A percentile compares a stretch with the other conserved stretches of the same genome.
Evolutionary conservation across 2,888 invertebrate genomes (phyloP).

Genomic region (Lasius platythorax): DNA sequence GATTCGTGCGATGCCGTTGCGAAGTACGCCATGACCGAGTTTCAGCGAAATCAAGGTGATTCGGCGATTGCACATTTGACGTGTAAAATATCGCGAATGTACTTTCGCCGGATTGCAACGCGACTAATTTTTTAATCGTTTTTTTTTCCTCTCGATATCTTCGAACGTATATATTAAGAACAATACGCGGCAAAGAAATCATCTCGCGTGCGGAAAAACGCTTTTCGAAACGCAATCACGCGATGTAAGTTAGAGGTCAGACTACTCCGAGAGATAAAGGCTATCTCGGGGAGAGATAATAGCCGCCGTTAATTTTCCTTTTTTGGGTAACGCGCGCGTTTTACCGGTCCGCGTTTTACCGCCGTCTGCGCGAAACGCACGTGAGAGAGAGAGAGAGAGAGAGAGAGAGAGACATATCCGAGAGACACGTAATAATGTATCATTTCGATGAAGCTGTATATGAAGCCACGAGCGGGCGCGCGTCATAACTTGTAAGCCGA

Average conservation of each 20-base stretch:
- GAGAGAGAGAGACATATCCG: conserved; percentile 28
- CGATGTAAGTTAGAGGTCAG: not conserved
- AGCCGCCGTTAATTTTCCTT: conserved; percentile 33
- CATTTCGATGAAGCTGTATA: conserved; percentile 36
- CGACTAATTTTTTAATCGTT: conserved; percentile 21
- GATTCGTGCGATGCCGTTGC: not conserved
- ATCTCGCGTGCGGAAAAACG: not conserved
- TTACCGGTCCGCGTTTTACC: conserved; percentile 12
- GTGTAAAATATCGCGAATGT: not conserved
- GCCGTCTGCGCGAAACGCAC: not conserved
- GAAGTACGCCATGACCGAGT: not conserved
- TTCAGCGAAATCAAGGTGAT: conserved; percentile 15
- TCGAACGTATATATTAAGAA: conserved; percentile 1
- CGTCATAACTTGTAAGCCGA: conserved; percentile 49
- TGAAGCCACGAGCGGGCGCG: conserved; percentile 20
- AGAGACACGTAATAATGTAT: conserved; percentile 44
- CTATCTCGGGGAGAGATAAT: not conserved
- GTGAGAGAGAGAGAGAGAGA: not conserved
- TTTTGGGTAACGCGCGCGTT: conserved; percentile 25
- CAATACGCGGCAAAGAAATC: conserved; percentile 8
- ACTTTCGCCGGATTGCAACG: not conserved
- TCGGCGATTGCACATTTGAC: not conserved
- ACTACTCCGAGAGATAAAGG: conserved; percentile 9
- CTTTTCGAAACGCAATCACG: not conserved
- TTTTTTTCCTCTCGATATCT: not conserved